These are phyloP conservation scores for Holothuria scabra DNA, from an alignment of 53 echinoderm and acorn worm genomes.

Conservation along the genomic window DNA sequence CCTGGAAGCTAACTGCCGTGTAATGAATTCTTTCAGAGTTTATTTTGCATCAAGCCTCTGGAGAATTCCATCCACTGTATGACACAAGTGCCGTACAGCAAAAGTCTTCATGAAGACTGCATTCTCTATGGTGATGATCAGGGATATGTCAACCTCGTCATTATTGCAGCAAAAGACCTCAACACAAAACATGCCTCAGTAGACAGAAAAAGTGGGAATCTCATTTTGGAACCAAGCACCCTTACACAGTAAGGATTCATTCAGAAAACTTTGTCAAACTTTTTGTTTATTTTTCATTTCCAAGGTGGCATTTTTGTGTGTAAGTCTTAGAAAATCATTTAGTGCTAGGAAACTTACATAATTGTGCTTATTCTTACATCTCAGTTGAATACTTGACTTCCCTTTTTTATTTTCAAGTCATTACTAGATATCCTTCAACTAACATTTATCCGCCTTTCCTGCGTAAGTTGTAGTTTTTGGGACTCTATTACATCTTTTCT, in stretches of 20 bases:
- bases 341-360: too few relatives aligned
- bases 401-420: too few relatives aligned
- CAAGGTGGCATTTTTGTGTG: neutral
- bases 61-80: conserved; percentile 96
- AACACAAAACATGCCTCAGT: conserved; percentile 95
- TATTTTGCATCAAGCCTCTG: conserved; percentile 92
- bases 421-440: too few relatives aligned
- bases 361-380: too few relatives aligned
- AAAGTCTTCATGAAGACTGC: conserved; percentile 88
- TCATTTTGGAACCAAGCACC: conserved; percentile 79
- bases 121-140: conserved; percentile 89
- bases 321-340: too few relatives aligned
- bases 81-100: conserved; percentile 83
- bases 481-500: too few relatives aligned
- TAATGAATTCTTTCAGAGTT: conserved; percentile 54
- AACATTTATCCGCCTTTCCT: too few relatives aligned
- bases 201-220: conserved; percentile 83
- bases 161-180: conserved; percentile 91
- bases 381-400: too few relatives aligned
- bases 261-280: neutral
- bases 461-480: too few relatives aligned
- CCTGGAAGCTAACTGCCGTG: neutral
- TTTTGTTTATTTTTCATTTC: neutral
- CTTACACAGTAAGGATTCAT: conserved; percentile 79
- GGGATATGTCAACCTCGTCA: conserved; percentile 82